Evolutionary conservation across 2,797 vertebrate genomes (phyloP), one percentile per base, ranked within the genome.

Genomic region (Leptatherina wallacei): DNA sequence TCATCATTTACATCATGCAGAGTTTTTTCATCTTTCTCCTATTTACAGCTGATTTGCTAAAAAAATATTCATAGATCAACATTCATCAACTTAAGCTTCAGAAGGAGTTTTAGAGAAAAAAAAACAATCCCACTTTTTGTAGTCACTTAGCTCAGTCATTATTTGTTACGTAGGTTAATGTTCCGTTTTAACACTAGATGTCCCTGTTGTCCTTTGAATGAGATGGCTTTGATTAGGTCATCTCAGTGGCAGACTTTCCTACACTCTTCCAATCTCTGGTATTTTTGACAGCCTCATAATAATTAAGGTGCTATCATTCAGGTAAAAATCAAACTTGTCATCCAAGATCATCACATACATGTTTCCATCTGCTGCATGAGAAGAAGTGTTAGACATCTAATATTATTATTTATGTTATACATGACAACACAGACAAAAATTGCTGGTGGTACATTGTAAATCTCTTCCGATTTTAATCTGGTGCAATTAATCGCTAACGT

Each of bases 141-240:
- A 10, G 6, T 2, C n/a, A n/a, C 44, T 47, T n/a, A 9, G 20
- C 6, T n/a, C 2, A 16, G 29, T 29, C 6, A 56, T 32, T 55
- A 14, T 65, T 27, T 32, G 2, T n/a, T n/a, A 7, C 55, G 65
- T 65, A 27, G 24, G 24, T 2, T 27, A 61, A 35, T 61, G 47
- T 49, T 56, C 44, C 0, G 0, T n/a, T 24, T 13, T 2, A 58
- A 18, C 77, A 54, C 59, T 67, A 75, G 71, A 71, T 71, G 67
- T 55, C 77, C 10, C 42, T 57, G 10, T 67, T 71, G 52, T 54
- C 22, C 55, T 61, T 32, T 35, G 22, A 60, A 30, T 40, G 11
- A 68, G 13, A 3, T 11, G 1, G 3, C 10, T 22, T 3, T 11
- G 8, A 51, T 22, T 11, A 4, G 47, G n/a, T 22, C n/a, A 51